phyloP scores from a whole-genome alignment of 2,797 vertebrate genomes.

The Acropternis orthonyx region DNA sequence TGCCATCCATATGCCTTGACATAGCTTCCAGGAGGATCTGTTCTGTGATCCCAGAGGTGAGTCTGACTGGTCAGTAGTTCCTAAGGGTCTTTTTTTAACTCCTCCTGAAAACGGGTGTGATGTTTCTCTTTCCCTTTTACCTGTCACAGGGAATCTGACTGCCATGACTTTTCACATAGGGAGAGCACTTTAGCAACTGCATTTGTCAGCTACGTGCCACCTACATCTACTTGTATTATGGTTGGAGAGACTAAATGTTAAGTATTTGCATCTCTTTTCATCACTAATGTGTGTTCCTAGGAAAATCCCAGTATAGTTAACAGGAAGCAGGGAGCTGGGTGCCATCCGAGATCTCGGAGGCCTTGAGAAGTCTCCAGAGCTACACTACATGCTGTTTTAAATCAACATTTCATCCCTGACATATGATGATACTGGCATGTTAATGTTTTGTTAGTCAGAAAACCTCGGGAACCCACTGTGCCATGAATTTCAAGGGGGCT shows the following conservation, averaged over 20 bases:
- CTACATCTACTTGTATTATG: neutral
- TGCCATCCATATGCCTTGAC: neutral
- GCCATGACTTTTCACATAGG: neutral
- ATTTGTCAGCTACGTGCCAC: neutral
- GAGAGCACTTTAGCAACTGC: neutral
- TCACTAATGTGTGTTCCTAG: neutral
- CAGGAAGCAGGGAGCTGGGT: neutral
- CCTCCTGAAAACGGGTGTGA: neutral
- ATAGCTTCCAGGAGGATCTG: neutral
- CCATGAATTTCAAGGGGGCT: neutral
- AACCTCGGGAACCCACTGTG: neutral
- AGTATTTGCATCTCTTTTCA: neutral
- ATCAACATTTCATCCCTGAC: neutral
- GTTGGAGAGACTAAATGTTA: neutral
- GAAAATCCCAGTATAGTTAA: neutral
- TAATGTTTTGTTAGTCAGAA: neutral
- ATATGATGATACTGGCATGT: neutral
- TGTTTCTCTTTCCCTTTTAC: neutral
- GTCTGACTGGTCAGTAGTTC: neutral
- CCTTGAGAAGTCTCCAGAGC: neutral
- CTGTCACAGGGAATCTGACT: neutral
- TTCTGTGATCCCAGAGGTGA: neutral
- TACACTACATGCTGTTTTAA: neutral
- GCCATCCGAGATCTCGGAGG: neutral
- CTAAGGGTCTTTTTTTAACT: neutral